These are phyloP conservation scores for Aselliscus stoliczkanus DNA, from an alignment of 2,797 vertebrate genomes.

Conservation along the genomic window DNA sequence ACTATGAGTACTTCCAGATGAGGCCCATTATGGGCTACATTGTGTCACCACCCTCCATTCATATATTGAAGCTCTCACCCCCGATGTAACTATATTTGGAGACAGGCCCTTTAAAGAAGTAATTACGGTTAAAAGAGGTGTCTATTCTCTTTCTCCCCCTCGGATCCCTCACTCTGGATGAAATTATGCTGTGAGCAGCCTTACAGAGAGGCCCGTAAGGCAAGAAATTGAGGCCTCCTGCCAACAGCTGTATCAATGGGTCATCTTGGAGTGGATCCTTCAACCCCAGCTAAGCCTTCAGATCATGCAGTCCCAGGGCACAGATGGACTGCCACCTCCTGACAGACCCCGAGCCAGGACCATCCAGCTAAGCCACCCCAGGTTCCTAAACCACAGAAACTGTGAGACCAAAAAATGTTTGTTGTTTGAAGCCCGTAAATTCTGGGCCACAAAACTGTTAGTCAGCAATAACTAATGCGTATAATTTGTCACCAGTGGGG, in stretches of 20 bases:
- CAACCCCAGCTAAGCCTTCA: no score
- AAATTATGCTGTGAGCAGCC: neutral
- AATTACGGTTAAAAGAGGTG: neutral
- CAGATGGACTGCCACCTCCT: neutral
- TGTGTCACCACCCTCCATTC: no score
- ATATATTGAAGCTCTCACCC: neutral
- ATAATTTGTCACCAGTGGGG: neutral
- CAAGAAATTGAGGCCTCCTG: neutral
- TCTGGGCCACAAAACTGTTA: neutral
- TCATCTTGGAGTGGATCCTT: neutral
- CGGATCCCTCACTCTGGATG: neutral
- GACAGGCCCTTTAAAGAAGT: neutral
- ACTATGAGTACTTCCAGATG: neutral
- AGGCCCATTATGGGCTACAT: neutral
- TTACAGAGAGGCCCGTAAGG: neutral
- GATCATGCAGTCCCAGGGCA: accelerated
- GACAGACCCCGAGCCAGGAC: neutral
- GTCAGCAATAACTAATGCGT: neutral
- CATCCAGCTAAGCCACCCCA: accelerated
- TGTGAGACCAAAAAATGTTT: neutral
- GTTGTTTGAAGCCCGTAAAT: neutral
- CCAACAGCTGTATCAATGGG: neutral
- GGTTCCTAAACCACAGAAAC: neutral
- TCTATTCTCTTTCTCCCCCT: neutral
- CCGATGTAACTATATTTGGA: neutral